Conservation (phyloP, 2,797 vertebrate genomes). For the Hydrocynus forskahlii region DNA sequence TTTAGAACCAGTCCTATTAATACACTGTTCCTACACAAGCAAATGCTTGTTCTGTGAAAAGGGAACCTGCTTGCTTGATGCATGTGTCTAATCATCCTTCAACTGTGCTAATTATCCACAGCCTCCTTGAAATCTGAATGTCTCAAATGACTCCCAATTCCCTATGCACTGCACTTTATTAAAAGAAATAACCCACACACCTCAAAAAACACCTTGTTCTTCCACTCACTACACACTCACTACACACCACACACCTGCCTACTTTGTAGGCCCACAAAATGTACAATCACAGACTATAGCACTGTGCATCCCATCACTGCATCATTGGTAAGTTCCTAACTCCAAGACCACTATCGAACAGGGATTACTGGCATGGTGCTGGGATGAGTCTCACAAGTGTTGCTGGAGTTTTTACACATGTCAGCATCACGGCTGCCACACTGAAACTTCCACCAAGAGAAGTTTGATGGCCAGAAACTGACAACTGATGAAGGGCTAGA, state of each 20-base stretch:
- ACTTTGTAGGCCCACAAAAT: not conserved
- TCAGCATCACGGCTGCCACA: not conserved
- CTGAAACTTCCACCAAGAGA: not conserved
- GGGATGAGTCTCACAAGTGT: not conserved
- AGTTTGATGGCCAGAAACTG: not conserved
- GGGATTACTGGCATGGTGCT: not conserved
- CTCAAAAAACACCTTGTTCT: not conserved
- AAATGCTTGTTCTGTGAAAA: not conserved
- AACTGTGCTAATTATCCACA: constrained; percentile 4
- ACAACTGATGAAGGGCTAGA: not conserved
- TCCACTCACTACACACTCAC: too few relatives aligned
- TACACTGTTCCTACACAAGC: not conserved
- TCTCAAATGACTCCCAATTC: not conserved
- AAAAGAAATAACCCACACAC: not conserved
- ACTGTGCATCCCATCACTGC: not conserved
- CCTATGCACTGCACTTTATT: not conserved
- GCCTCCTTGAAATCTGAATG: not conserved
- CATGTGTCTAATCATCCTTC: constrained; percentile 11
- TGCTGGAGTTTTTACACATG: not conserved
- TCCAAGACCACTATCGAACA: not conserved
- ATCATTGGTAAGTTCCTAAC: not conserved
- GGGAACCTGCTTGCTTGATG: not conserved
- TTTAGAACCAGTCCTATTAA: not conserved
- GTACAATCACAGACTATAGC: not conserved
- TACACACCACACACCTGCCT: too few relatives aligned